Evolutionary conservation across 2,888 invertebrate species (phyloP).

Genomic region (Pemphredon lugubris): DNA sequence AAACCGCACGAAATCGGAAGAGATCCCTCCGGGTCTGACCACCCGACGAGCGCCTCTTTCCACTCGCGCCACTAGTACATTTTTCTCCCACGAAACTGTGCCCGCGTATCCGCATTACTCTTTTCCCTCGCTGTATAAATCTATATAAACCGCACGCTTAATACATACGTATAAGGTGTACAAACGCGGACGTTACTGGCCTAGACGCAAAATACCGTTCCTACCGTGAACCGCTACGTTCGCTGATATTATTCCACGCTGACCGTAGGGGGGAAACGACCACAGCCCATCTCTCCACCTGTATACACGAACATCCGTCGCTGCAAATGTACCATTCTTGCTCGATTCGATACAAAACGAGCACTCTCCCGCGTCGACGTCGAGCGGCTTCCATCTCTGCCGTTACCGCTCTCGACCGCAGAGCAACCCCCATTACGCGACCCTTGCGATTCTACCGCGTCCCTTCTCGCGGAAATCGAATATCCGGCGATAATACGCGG

Average conservation of each 20-base stretch:
- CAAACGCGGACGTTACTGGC: neutral
- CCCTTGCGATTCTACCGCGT: conserved; percentile 43
- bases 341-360: conserved; percentile 48
- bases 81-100: no score
- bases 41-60: conserved; percentile 13
- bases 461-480: conserved; percentile 41
- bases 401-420: conserved; percentile 27
- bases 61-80: conserved; percentile 1
- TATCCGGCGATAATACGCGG: conserved; percentile 24
- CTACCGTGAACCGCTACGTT: conserved; percentile 13
- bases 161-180: conserved; percentile 15
- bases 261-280: neutral
- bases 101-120: conserved; percentile 19
- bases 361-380: conserved; percentile 1
- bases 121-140: conserved; percentile 31
- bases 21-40: neutral
- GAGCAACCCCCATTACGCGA: conserved; percentile 30
- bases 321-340: conserved; percentile 32
- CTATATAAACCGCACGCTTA: conserved; percentile 36
- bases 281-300: neutral
- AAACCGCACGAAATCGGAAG: conserved; percentile 1
- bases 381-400: neutral
- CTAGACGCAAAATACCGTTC: conserved; percentile 37
- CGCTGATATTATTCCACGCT: conserved; percentile 13
- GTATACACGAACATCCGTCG: conserved; percentile 2